These are phyloP conservation scores for Portunus trituberculatus DNA, from an alignment of 1,140 invertebrate genomes.

Conservation along the genomic window DNA sequence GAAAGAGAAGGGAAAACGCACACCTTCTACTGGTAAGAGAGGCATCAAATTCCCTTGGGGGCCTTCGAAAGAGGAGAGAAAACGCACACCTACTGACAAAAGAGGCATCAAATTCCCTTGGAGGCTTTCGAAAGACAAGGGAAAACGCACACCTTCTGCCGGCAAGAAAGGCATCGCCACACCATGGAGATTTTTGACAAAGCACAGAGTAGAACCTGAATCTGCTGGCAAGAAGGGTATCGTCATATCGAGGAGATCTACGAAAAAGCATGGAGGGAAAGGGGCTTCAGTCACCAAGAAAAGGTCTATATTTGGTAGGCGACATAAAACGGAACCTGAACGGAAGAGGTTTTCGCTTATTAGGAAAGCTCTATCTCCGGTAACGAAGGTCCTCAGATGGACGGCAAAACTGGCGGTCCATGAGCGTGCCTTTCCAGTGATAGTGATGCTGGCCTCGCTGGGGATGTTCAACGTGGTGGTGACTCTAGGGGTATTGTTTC, in stretches of 20 bases:
- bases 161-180: background rate
- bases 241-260: background rate
- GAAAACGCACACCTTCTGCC: background rate
- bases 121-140: background rate
- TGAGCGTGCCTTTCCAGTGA: too few species aligned
- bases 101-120: background rate
- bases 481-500: too few species aligned
- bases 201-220: background rate
- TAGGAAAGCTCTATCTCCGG: background rate
- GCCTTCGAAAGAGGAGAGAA: too few species aligned
- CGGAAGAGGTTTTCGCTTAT: background rate
- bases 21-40: background rate
- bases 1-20: background rate
- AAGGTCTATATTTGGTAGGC: background rate
- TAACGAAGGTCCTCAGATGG: background rate
- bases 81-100: background rate
- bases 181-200: background rate
- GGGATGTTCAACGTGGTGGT: too few species aligned
- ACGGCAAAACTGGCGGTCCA: too few species aligned
- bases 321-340: background rate
- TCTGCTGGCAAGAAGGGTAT: background rate
- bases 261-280: background rate
- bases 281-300: background rate
- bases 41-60: background rate
- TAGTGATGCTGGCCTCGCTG: too few species aligned